Percentiles rank a stretch among this genome's conserved stretches.
Evolutionary conservation across 2,888 invertebrate species (phyloP).

Genomic region (Selenia dentaria): DNA sequence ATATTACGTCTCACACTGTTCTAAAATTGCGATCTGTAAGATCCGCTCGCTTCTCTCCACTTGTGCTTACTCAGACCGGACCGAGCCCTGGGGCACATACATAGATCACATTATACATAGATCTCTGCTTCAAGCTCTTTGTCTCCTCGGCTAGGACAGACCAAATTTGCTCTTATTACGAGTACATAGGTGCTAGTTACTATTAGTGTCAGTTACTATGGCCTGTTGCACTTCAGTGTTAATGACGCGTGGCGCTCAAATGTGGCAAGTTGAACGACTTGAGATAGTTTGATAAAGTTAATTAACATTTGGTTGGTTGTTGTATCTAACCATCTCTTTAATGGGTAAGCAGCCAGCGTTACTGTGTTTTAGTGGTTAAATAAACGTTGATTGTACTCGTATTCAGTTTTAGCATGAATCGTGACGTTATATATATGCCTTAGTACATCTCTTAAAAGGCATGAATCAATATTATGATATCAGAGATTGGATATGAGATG

Average conservation of each 20-base stretch:
- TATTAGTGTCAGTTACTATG: conserved; percentile 32
- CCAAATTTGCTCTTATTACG: conserved; percentile 20
- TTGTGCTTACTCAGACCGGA: conserved; percentile 25
- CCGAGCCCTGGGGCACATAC: conserved; percentile 27
- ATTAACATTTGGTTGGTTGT: conserved; percentile 14
- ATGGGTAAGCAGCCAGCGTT: background rate
- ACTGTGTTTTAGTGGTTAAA: background rate
- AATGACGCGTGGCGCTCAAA: conserved; percentile 32
- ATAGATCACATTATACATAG: conserved; percentile 28
- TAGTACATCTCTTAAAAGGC: too few species aligned
- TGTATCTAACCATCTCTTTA: conserved; percentile 9
- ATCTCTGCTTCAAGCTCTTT: conserved; percentile 18
- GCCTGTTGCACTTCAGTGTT: conserved; percentile 36
- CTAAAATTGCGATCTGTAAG: conserved; percentile 22
- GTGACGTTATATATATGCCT: too few species aligned
- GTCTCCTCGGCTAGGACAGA: conserved; percentile 17
- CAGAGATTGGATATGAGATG: too few species aligned
- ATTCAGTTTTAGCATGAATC: too few species aligned
- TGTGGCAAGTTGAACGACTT: conserved; percentile 23
- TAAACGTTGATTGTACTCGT: too few species aligned
- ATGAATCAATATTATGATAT: too few species aligned
- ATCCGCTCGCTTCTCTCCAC: conserved; percentile 18
- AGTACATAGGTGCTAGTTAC: conserved; percentile 20
- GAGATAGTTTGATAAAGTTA: conserved; percentile 18
- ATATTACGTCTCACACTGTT: background rate